Base-by-base conservation (phyloP, 2,113 vertebrate genomes). In the Thamnaconus septentrionalis region DNA sequence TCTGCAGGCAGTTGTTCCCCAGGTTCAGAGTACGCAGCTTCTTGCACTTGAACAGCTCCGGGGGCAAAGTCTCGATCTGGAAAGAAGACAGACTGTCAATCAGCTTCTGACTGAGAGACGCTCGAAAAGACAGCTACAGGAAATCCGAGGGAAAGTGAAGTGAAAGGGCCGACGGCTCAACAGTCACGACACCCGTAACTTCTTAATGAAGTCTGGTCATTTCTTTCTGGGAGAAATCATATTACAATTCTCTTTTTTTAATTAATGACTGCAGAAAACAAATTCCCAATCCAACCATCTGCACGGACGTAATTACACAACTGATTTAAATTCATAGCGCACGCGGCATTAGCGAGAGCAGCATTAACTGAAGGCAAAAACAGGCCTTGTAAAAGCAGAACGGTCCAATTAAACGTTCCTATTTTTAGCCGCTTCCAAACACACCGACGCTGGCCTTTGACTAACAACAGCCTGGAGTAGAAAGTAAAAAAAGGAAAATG, bases 11-110 rank as follows among this genome's bases (percentile, higher is more conserved):
- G 42, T 99, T 99, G 91, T 94, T 98, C 1, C 97, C 97, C 81
- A 99, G 93, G 87, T 98, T 92, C 63, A 98, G 89, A 45, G 94
- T 95, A 61, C 95, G 93, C 59, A 98, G 93, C 81, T 98, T 99
- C 85, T 94, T 94, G 81, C 97, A 99, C 92, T 98, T 95, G 90
- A 98, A 99, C 58, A 99, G 91, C 84, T 99, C 97, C 0, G 95
- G 93, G 0, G 96, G 97, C 53, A 99, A 91, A 1, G 83, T 91
- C 89, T 98, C 97, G 0, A 99, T 98, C 97, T 98, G 78, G 71
- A 70, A 57, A 1, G 45, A 41, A 46, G 49, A 65, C 18, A 31
- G 18, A 31, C 18, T 31, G 18, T 31, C 18, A 31, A 31, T 31
- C 18, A 31, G 18, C 18, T 31, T 31, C 18, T 31, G 18, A 31